Conservation (phyloP, 2,113 vertebrate species). For the Proterorhinus semilunaris region DNA sequence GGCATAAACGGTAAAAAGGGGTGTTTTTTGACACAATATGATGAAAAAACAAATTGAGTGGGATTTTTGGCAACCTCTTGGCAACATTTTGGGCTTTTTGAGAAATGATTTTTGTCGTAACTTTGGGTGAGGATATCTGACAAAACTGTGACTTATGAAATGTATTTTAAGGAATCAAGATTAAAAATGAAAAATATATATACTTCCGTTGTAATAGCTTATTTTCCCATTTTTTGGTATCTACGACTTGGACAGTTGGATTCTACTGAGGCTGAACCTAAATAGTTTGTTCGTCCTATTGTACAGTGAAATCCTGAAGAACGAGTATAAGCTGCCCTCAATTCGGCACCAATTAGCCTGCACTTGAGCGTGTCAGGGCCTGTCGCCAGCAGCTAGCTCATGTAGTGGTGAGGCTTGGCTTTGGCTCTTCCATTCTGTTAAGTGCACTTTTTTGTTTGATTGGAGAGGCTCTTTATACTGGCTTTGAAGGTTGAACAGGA, state of each 20-base stretch:
- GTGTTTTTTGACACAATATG: too few relatives aligned
- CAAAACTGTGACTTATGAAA: too few relatives aligned
- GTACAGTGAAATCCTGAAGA: background rate
- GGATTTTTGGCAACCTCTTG: too few relatives aligned
- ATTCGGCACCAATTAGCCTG: background rate
- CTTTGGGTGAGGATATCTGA: too few relatives aligned
- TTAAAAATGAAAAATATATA: too few relatives aligned
- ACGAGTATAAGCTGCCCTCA: background rate
- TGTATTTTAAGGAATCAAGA: too few relatives aligned
- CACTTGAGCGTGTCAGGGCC: background rate
- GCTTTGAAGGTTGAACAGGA: conserved; percentile 44
- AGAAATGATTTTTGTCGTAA: too few relatives aligned
- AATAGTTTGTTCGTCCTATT: background rate
- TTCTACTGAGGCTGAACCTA: background rate
- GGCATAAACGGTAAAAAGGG: too few relatives aligned
- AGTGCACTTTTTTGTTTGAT: conserved; percentile 36
- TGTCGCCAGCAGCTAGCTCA: conserved; percentile 10
- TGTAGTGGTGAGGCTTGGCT: conserved; percentile 12
- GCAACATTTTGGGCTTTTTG: too few relatives aligned
- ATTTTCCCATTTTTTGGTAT: too few relatives aligned
- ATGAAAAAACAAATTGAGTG: too few relatives aligned
- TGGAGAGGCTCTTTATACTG: conserved; percentile 26
- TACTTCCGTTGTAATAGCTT: too few relatives aligned
- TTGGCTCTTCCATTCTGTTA: conserved; percentile 25
- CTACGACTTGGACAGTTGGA: background rate